Evolutionary conservation across 2,113 vertebrate genomes (phyloP), one percentile per base, ranked within the genome.

Genomic region (Panurus biarmicus): DNA sequence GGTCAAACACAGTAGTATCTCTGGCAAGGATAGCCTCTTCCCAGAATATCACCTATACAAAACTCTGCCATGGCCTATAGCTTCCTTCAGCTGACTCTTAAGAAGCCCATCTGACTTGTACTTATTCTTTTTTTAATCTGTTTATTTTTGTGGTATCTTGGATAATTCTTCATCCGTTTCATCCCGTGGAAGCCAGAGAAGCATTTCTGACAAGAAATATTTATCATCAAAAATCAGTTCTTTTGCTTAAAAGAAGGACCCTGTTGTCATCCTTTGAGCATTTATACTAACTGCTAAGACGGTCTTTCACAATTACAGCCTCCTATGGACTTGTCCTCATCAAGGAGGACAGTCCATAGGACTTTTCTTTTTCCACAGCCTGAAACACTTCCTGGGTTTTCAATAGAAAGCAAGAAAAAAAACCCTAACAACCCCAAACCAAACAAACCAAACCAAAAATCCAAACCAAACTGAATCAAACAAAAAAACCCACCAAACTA

Each of bases 41-140:
- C 69, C 12, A 23, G 53, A 90, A 58, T 85, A 51, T 11, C 0
- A 0, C 9, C 61, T 60, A 7, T 24, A 40, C 0, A 12, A 29
- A 67, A 15, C 26, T 70, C 79, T 79, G 4, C 67, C 71, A 53
- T 38, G 35, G 38, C 47, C 62, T 61, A 31, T 5, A n/a, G 22
- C 20, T 77, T 80, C 51, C 69, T 84, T 91, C 88, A 80, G n/a
- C n/a, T 73, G 45, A 57, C 40, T 72, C 67, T 54, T 25, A 35
- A 64, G 57, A 75, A 75, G 35, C 18, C 57, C 20, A 33, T 42
- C 54, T 69, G 40, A 16, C 45, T 80, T 56, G 11, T 57, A 66
- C 42, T 89, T 19, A 11, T 87, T 73, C 42, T 56, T 87, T 89
- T 51, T 33, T 13, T 15, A 62, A 31, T 70, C 71, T 87, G 0